phyloP scores from a whole-genome alignment of 2,113 vertebrate species.

The Gopherus flavomarginatus region DNA sequence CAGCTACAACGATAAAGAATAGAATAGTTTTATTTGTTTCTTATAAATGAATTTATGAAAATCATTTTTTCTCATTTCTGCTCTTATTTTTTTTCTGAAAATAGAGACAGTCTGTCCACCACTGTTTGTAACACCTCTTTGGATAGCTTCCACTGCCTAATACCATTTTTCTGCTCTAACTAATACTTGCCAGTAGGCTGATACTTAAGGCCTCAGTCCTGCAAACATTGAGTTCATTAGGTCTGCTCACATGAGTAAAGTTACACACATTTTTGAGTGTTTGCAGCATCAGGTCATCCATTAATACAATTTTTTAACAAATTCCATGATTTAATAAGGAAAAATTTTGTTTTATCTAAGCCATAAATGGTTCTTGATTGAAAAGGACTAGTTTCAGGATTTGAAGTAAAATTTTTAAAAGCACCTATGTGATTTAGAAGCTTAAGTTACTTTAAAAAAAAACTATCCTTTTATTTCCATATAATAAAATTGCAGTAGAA shows the following conservation, averaged over 20 bases:
- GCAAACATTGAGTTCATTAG: not conserved
- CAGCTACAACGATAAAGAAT: not conserved
- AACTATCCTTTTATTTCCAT: not conserved
- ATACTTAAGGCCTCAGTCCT: not conserved
- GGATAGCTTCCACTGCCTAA: not conserved
- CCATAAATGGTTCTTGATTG: constrained; percentile 40
- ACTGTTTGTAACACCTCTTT: not conserved
- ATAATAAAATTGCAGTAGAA: not conserved
- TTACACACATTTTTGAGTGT: not conserved
- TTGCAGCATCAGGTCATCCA: constrained; percentile 26
- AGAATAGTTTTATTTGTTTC: not conserved
- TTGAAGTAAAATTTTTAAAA: constrained; percentile 19
- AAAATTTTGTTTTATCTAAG: not conserved
- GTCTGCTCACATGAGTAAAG: not conserved
- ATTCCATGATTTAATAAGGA: constrained; percentile 34
- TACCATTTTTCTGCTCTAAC: not conserved
- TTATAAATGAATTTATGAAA: not conserved
- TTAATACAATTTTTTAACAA: not conserved
- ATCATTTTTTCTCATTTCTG: not conserved
- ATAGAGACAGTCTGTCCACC: not conserved
- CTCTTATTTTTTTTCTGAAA: not conserved
- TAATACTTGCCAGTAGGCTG: not conserved
- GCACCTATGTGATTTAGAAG: not conserved
- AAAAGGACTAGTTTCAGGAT: constrained; percentile 52
- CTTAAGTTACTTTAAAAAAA: not conserved